A percentile compares a stretch with the other conserved stretches of the same genome.
Conservation (phyloP, 2,113 vertebrate species). For the Aplodontia rufa region DNA sequence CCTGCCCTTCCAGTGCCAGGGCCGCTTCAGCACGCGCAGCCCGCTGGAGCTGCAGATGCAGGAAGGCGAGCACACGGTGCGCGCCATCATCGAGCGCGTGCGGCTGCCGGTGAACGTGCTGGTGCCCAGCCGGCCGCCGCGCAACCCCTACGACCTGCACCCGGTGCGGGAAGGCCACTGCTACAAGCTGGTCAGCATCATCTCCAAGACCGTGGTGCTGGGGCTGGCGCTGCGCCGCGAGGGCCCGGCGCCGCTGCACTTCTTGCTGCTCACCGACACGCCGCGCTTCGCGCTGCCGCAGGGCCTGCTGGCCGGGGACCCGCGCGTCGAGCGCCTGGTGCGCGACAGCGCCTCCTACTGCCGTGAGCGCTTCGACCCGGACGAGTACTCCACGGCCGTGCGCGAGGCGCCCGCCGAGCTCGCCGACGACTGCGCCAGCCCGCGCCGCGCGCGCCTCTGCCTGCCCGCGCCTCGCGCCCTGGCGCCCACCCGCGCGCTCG, state of each 20-base stretch:
- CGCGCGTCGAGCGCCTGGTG: slow-evolving; percentile 91
- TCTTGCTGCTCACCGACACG: slow-evolving; percentile 95
- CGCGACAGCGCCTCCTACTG: slow-evolving; percentile 91
- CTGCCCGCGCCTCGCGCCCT: slow-evolving; percentile 84
- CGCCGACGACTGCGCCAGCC: slow-evolving; percentile 92
- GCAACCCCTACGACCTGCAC: slow-evolving; percentile 96
- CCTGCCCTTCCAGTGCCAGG: slow-evolving; percentile 96
- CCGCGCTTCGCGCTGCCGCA: slow-evolving; percentile 95
- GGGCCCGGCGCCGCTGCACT: slow-evolving; percentile 93
- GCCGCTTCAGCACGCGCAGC: slow-evolving; percentile 97
- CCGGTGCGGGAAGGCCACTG: slow-evolving; percentile 96
- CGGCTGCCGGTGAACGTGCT: slow-evolving; percentile 96
- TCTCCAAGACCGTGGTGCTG: slow-evolving; percentile 98
- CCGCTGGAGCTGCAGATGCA: slow-evolving; percentile 97
- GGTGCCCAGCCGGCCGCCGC: slow-evolving; percentile 92
- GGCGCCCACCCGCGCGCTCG: slow-evolving; percentile 86
- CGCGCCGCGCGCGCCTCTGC: slow-evolving; percentile 90
- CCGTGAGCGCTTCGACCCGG: slow-evolving; percentile 93
- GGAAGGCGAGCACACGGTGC: slow-evolving; percentile 97
- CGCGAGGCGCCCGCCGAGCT: slow-evolving; percentile 93
- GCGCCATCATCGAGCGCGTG: slow-evolving; percentile 97
- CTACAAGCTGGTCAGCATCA: slow-evolving; percentile 98
- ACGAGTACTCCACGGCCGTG: slow-evolving; percentile 95
- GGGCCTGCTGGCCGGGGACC: slow-evolving; percentile 88
- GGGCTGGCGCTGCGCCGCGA: slow-evolving; percentile 94